Base-by-base conservation (phyloP, 2,888 invertebrate species). In the Scaptodrosophila latifasciaeformis region DNA sequence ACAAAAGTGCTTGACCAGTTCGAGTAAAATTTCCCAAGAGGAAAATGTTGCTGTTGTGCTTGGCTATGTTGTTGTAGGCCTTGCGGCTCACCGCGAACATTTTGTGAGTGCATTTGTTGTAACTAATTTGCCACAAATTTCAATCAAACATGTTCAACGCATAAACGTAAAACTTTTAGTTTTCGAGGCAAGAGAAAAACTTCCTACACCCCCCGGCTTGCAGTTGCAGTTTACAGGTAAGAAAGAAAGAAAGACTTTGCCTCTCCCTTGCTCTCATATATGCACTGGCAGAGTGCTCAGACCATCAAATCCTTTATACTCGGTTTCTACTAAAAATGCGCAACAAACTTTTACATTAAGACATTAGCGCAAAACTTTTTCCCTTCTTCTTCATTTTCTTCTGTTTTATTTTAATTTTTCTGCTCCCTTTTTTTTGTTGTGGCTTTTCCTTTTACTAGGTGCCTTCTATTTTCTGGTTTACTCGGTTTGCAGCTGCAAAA, bases 291-390 rank as follows among this genome's bases (percentile, higher is more conserved):
- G n/a, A n/a, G n/a, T n/a, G n/a, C n/a, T n/a, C n/a, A n/a, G n/a
- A n/a, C n/a, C 27, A 15, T n/a, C 27, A n/a, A 19, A 49, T 6
- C 35, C n/a, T n/a, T 30, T 12, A 13, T 12, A 51, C 54, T 15
- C 30, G 30, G 7, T 45, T 45, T 45, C 46, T 37, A 39, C 52
- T 50, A 30, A 50, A 48, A 52, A 29, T 45, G 51, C 55, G 67
- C 62, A 67, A 76, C 81, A 77, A 77, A 77, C 77, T 77, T 77
- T 77, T 74, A 68, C 77, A 77, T 77, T 77, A 77, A 77, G 81
- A 79, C 77, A 77, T 77, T 77, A 77, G 81, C 64, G 80, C 54
- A 72, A 77, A 54, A 65, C 59, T 78, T 68, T 55, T 55, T 50
- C 30, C 56, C 31, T 13, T 49, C 17, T 9, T 10, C 13, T 17